Percentiles rank a stretch among this genome's conserved stretches.
These are phyloP conservation scores for Cyaniris semiargus DNA, from an alignment of 2,888 invertebrate genomes.

Conservation along the genomic window DNA sequence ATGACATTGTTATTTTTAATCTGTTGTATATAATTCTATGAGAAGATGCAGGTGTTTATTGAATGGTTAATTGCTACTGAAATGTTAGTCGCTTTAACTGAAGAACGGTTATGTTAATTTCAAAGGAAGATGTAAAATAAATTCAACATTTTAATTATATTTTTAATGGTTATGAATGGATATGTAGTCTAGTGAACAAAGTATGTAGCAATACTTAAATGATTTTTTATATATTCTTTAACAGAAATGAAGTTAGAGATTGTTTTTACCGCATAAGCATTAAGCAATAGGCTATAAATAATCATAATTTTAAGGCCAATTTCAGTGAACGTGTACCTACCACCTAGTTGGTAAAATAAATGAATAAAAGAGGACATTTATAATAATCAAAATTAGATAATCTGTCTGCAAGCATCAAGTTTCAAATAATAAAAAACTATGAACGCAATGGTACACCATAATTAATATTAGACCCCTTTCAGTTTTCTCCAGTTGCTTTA, in stretches of 20 bases:
- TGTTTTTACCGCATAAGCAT: background rate
- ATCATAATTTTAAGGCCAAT: background rate
- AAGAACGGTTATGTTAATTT: background rate
- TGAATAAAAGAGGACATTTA: too few species aligned
- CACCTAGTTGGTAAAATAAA: background rate
- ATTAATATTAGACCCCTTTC: too few species aligned
- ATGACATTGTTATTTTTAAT: background rate
- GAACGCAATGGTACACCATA: too few species aligned
- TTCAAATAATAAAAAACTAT: too few species aligned
- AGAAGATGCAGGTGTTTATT: background rate
- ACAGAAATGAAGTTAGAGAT: background rate
- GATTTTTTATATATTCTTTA: background rate
- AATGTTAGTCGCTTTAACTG: background rate
- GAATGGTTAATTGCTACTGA: background rate
- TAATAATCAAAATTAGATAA: too few species aligned
- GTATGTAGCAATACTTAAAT: slow-evolving; percentile 7
- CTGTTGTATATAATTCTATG: background rate
- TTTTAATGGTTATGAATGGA: background rate
- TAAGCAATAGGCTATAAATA: slow-evolving; percentile 25
- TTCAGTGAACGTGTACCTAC: background rate
- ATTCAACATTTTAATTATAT: background rate
- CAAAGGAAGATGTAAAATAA: background rate
- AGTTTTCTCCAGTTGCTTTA: too few species aligned
- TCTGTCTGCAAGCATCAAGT: too few species aligned
- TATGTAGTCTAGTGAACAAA: background rate